A percentile compares a stretch with the other conserved stretches of the same genome.
Conservation (phyloP, 2,113 vertebrate species). For the Cacatua alba region DNA sequence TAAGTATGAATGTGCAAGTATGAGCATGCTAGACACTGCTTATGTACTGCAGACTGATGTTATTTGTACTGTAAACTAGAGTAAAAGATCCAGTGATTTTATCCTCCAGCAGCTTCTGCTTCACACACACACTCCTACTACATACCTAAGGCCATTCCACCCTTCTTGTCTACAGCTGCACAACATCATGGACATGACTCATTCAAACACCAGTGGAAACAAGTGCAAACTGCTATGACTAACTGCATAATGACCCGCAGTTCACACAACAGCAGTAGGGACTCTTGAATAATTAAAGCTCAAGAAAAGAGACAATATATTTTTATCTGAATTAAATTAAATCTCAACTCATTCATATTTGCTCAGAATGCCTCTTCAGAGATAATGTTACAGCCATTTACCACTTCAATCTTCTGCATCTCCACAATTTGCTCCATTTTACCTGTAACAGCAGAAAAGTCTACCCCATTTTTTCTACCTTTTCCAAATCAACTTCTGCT, state of each 20-base stretch:
- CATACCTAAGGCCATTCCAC: conserved; percentile 36
- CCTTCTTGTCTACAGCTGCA: conserved; percentile 33
- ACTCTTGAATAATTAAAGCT: background rate
- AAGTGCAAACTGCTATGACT: conserved; percentile 40
- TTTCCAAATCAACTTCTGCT: background rate
- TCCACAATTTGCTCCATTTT: background rate
- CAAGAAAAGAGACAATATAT: background rate
- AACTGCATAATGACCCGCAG: conserved; percentile 2
- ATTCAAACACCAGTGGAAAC: conserved; percentile 44
- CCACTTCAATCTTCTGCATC: background rate
- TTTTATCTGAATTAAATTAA: background rate
- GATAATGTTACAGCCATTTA: background rate
- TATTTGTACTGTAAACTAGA: conserved; percentile 39
- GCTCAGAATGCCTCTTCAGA: background rate
- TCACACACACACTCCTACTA: background rate
- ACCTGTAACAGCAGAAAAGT: background rate
- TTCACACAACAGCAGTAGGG: background rate
- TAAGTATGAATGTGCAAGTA: conserved; percentile 21
- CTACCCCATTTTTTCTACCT: background rate
- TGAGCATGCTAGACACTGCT: background rate
- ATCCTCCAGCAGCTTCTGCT: conserved; percentile 32
- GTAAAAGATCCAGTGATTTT: conserved; percentile 29
- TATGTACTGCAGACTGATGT: background rate
- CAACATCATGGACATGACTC: conserved; percentile 21
- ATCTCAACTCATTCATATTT: background rate